These are phyloP conservation scores for Phymanthus crucifer DNA, from an alignment of 92 coral and sea anemone genomes.

Conservation along the genomic window DNA sequence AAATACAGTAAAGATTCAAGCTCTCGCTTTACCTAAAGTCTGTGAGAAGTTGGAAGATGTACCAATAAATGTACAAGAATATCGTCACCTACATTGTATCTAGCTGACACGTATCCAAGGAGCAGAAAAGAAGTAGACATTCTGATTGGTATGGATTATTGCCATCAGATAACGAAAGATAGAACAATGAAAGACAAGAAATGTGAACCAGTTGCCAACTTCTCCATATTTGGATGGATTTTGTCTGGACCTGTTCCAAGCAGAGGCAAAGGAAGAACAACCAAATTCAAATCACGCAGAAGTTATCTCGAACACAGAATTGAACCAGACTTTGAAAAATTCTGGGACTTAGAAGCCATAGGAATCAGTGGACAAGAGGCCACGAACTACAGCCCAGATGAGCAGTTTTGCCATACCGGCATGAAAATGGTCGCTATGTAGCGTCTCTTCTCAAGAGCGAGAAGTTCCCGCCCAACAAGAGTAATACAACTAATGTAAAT, in stretches of 20 bases:
- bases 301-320: background rate
- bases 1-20: background rate
- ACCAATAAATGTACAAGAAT: background rate
- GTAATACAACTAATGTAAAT: conserved; percentile 5
- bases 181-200: conserved; percentile 4
- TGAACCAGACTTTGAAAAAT: conserved; percentile 10
- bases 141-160: conserved; percentile 20
- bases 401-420: background rate
- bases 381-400: conserved; percentile 31
- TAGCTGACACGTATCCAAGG: conserved; percentile 5
- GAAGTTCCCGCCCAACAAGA: conserved; percentile 16
- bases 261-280: conserved; percentile 2
- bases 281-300: conserved; percentile 16
- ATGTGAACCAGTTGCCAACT: conserved; percentile 16
- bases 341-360: conserved; percentile 54
- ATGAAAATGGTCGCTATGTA: conserved; percentile 2
- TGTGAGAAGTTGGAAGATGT: conserved; percentile 18
- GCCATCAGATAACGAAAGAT: conserved; percentile 9
- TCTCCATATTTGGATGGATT: conserved; percentile 21
- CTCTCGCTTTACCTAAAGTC: background rate
- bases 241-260: conserved; percentile 17
- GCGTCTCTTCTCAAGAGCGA: conserved; percentile 7
- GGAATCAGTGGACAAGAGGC: conserved; percentile 38
- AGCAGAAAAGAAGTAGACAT: conserved; percentile 18
- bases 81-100: conserved; percentile 7